Base-by-base conservation (phyloP, 1,140 invertebrate species). In the Scaptodrosophila lebanonensis region DNA sequence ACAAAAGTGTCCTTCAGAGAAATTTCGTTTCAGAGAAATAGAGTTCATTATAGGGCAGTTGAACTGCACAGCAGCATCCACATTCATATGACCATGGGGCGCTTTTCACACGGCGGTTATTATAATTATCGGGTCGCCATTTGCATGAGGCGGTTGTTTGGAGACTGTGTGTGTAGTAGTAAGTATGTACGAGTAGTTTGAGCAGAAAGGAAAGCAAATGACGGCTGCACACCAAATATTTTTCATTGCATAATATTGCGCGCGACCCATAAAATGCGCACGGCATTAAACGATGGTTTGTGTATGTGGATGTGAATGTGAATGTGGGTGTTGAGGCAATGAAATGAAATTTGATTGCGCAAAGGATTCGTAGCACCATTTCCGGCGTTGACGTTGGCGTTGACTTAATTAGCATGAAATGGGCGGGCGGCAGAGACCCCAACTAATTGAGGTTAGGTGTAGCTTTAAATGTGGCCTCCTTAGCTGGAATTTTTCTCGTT, bases 291-390 rank as follows among this genome's bases (percentile, higher is more conserved):
- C 22, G 16, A 35, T 2, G 4, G 9, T 13, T 9, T 1, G 15
- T 4, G 22, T 36, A 15, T n/a, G n/a, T n/a, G n/a, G n/a, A n/a
- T n/a, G 15, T 8, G 27, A 27, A 30, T 9, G 16, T 11, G 17
- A 25, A 18, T n/a, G 8, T 13, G 3, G 8, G 4, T 9, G 11
- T 15, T 3, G 27, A 32, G 20, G 50, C 47, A 36, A 49, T 68
- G 65, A 72, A 59, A 75, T 76, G 54, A 77, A 77, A 77, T 73
- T 77, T 77, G 72, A 77, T 77, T 68, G 68, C 57, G 61, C 57
- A 67, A 77, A 68, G 68, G 59, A 72, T 72, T 77, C 68, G 50
- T 56, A 29, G 58, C 58, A 51, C 47, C 58, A 79, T 57, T 79
- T 79, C 72, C 72, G 66, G 39, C 38, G 35, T 49, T 71, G 66